Evolutionary conservation across 1,140 invertebrate genomes (phyloP).

Genomic region (Sitobion miscanthi): DNA sequence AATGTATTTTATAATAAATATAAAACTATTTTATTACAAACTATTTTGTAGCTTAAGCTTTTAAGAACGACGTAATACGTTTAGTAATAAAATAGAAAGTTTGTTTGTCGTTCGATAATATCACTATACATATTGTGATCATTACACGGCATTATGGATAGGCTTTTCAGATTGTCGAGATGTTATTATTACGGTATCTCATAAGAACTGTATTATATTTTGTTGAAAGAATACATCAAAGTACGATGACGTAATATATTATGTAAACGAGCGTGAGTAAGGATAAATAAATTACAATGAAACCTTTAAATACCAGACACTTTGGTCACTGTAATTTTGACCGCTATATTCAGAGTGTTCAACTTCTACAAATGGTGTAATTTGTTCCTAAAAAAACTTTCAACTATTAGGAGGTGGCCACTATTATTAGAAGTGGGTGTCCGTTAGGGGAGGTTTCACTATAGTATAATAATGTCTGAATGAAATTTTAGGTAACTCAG

Average conservation of each 20-base stretch:
- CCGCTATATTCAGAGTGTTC: no score
- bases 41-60: neutral
- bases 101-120: neutral
- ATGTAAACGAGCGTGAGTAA: no score
- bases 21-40: neutral
- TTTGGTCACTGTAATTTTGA: no score
- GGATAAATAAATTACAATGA: no score
- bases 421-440: no score
- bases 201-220: neutral
- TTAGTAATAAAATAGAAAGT: neutral
- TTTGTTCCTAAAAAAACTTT: no score
- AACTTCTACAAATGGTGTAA: no score
- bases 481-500: no score
- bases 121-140: neutral
- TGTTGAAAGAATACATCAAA: neutral
- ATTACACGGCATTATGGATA: neutral
- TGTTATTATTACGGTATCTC: neutral
- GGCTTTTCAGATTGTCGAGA: neutral
- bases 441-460: no score
- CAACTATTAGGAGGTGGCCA: no score
- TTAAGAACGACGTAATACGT: neutral
- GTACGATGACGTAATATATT: no score
- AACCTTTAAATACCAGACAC: no score
- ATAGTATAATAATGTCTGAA: neutral
- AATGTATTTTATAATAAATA: neutral